Conservation (phyloP, 2,797 vertebrate genomes). For the Megaceryle alcyon region DNA sequence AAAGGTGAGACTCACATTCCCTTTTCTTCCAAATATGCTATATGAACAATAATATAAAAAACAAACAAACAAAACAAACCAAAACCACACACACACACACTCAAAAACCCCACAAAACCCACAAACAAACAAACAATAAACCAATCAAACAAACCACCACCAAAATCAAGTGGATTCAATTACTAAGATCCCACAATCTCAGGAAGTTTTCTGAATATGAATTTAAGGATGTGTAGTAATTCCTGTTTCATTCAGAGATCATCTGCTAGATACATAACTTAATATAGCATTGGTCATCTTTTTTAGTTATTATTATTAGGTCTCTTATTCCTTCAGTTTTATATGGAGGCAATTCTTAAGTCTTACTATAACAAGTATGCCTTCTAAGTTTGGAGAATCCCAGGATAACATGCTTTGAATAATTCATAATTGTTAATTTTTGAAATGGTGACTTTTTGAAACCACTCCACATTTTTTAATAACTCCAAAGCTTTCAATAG, state of each 20-base stretch:
- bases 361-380: not conserved
- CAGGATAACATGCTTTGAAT: not conserved
- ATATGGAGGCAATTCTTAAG: not conserved
- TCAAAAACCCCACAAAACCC: too few species aligned
- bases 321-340: not conserved
- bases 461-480: not conserved
- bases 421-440: not conserved
- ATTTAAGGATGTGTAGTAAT: not conserved
- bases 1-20: not conserved
- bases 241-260: not conserved
- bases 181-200: not conserved
- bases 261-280: not conserved
- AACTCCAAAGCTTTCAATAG: not conserved
- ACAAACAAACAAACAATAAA: too few species aligned
- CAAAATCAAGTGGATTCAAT: not conserved
- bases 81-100: too few species aligned
- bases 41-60: not conserved
- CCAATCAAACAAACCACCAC: fast-evolving
- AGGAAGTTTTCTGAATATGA: not conserved
- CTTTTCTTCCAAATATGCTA: not conserved
- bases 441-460: not conserved
- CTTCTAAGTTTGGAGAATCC: not conserved
- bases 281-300: not conserved
- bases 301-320: not conserved
- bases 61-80: too few species aligned